phyloP scores from a whole-genome alignment of 2,888 invertebrate genomes.

The Nephrotoma guestfalica region DNA sequence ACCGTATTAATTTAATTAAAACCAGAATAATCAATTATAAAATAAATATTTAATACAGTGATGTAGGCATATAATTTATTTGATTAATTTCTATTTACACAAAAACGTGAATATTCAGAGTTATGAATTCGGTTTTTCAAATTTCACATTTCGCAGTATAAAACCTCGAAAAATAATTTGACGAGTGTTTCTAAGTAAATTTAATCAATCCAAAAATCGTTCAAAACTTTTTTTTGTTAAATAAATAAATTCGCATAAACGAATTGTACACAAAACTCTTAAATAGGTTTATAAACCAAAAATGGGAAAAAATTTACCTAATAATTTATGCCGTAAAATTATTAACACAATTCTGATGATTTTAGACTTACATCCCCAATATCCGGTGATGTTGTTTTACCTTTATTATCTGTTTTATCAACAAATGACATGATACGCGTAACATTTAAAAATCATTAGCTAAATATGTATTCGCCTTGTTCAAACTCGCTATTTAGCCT shows the following conservation, averaged over 20 bases:
- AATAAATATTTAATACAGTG: not conserved
- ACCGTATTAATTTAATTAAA: not conserved
- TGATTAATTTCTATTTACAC: not conserved
- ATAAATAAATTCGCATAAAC: not conserved
- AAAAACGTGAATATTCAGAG: not conserved
- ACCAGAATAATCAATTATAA: not conserved
- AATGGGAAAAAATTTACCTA: too few relatives aligned
- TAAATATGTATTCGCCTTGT: too few relatives aligned
- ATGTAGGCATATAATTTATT: not conserved
- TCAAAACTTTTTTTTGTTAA: not conserved
- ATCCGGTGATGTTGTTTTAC: too few relatives aligned
- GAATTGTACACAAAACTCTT: not conserved
- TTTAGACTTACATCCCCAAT: too few relatives aligned
- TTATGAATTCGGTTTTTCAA: not conserved
- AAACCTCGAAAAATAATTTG: not conserved
- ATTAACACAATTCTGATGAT: too few relatives aligned
- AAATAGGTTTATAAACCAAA: too few relatives aligned
- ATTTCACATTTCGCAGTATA: too few relatives aligned
- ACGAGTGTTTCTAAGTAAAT: not conserved
- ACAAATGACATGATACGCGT: too few relatives aligned
- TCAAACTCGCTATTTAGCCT: too few relatives aligned
- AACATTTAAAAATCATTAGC: too few relatives aligned
- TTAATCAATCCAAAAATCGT: not conserved
- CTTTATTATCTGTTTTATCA: too few relatives aligned
- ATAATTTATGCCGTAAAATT: too few relatives aligned